phyloP scores from a whole-genome alignment of 2,888 invertebrate genomes.

The Germaria angustata region DNA sequence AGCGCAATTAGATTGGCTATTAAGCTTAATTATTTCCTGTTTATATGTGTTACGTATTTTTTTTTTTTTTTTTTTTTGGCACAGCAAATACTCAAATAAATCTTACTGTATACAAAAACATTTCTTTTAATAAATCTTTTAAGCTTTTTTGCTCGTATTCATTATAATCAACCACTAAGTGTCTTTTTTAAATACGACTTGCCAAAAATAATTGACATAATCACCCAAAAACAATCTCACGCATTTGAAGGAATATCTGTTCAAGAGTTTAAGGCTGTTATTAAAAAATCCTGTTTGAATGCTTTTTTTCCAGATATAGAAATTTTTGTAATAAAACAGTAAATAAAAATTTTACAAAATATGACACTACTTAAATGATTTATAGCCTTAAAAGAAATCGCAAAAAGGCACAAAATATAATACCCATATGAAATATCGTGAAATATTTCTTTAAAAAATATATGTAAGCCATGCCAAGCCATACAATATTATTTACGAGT shows the following conservation, averaged over 20 bases:
- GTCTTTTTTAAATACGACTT: slow-evolving; percentile 66
- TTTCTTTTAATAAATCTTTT: slow-evolving; percentile 44
- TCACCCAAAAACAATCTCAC: slow-evolving; percentile 66
- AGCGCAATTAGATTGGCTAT: background rate
- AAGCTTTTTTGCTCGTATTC: background rate
- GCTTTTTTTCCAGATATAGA: background rate
- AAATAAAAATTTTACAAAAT: slow-evolving; percentile 47
- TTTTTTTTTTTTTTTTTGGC: background rate
- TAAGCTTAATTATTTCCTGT: background rate
- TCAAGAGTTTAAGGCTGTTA: slow-evolving; percentile 1
- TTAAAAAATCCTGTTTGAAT: slow-evolving; percentile 25
- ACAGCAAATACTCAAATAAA: slow-evolving; percentile 43
- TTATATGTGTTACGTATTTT: too few relatives aligned
- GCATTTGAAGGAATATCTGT: slow-evolving; percentile 22
- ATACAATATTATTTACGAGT: slow-evolving; percentile 20
- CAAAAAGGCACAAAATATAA: background rate
- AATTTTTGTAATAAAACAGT: background rate
- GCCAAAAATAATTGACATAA: slow-evolving; percentile 66
- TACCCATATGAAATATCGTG: background rate
- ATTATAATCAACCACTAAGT: slow-evolving; percentile 51
- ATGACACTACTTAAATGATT: slow-evolving; percentile 64
- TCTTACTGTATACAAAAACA: background rate
- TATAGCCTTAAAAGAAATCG: slow-evolving; percentile 52
- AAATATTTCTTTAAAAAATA: background rate
- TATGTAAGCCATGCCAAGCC: background rate